Evolutionary conservation across 1,140 invertebrate species (phyloP).

Genomic region (Eurosta solidaginis): DNA sequence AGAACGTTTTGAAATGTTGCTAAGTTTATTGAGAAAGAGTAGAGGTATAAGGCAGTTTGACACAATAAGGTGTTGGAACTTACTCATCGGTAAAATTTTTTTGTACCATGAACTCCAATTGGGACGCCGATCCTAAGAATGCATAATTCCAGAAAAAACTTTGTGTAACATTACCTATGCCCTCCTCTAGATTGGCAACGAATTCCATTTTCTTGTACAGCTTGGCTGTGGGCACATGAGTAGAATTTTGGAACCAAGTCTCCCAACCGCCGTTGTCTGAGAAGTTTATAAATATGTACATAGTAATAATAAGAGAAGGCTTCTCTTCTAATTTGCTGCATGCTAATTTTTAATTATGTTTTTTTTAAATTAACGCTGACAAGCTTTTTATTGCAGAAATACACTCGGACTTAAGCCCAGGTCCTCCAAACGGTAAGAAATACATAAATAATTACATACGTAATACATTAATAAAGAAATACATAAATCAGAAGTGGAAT

Average conservation of each 20-base stretch:
- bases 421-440: too few species aligned
- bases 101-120: slow-evolving; percentile 71
- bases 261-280: slow-evolving; percentile 74
- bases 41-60: neutral
- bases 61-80: slow-evolving; percentile 24
- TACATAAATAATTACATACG: too few species aligned
- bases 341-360: too few species aligned
- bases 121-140: slow-evolving; percentile 70
- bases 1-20: slow-evolving; percentile 64
- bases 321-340: too few species aligned
- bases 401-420: too few species aligned
- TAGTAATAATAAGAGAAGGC: neutral
- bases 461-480: too few species aligned
- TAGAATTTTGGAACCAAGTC: slow-evolving; percentile 68
- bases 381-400: too few species aligned
- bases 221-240: slow-evolving; percentile 64
- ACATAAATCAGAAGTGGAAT: too few species aligned
- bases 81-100: slow-evolving; percentile 70
- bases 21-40: slow-evolving; percentile 31
- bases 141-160: slow-evolving; percentile 75
- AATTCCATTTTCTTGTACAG: slow-evolving; percentile 70
- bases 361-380: too few species aligned
- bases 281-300: neutral
- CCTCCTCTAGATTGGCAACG: slow-evolving; percentile 67
- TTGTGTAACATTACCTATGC: slow-evolving; percentile 71